phyloP scores from a whole-genome alignment of 2,888 invertebrate genomes.

The Caenorhabditis wallacei region DNA sequence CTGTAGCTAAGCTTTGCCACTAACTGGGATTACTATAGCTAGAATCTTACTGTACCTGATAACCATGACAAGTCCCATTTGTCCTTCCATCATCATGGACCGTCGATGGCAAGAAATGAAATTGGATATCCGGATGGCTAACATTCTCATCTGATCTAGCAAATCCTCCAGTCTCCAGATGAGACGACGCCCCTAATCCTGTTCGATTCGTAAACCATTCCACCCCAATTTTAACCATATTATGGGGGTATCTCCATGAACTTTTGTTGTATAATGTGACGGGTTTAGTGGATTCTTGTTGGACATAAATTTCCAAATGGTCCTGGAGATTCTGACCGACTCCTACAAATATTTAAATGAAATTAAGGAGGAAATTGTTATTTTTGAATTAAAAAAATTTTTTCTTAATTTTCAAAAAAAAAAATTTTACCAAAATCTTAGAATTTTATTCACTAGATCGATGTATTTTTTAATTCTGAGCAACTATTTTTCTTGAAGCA shows the following conservation, averaged over 20 bases:
- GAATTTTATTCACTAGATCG: too few relatives aligned
- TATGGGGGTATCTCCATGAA: constrained; percentile 85
- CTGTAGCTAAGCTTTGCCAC: too few relatives aligned
- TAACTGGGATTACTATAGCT: too few relatives aligned
- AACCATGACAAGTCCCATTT: constrained; percentile 84
- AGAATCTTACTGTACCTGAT: constrained; percentile 80
- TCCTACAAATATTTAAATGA: too few relatives aligned
- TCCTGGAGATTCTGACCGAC: constrained; percentile 89
- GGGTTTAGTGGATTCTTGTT: constrained; percentile 82
- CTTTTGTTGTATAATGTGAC: constrained; percentile 84
- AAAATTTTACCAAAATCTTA: too few relatives aligned
- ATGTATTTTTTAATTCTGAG: too few relatives aligned
- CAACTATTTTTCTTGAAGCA: too few relatives aligned
- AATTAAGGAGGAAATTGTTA: too few relatives aligned
- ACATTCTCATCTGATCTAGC: constrained; percentile 82
- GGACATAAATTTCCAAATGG: constrained; percentile 76
- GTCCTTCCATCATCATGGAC: constrained; percentile 85
- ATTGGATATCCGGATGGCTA: constrained; percentile 85
- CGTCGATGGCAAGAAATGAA: constrained; percentile 85
- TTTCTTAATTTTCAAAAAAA: too few relatives aligned
- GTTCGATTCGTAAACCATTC: constrained; percentile 70
- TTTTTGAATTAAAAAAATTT: too few relatives aligned
- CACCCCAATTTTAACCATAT: constrained; percentile 85
- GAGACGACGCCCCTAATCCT: constrained; percentile 84
- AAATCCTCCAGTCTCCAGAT: constrained; percentile 85